These are phyloP conservation scores for Drosophila orosa DNA, from an alignment of 1,140 invertebrate species.

Conservation along the genomic window DNA sequence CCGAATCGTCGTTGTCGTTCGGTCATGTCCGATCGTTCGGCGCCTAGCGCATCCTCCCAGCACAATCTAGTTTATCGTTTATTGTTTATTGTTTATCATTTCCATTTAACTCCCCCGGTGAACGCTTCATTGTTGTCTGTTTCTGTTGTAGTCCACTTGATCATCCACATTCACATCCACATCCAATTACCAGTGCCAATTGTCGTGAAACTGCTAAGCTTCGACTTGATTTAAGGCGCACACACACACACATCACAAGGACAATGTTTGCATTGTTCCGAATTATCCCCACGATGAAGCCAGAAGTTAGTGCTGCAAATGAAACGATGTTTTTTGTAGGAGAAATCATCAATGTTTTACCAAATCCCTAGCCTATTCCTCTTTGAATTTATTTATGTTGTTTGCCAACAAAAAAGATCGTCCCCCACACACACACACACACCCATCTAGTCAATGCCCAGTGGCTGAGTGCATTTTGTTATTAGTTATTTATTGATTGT, in stretches of 20 bases:
- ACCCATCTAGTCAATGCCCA: slow-evolving; percentile 74
- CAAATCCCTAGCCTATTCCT: slow-evolving; percentile 19
- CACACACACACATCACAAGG: slow-evolving; percentile 7
- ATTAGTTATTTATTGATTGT: slow-evolving; percentile 78
- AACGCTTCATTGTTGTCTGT: slow-evolving; percentile 76
- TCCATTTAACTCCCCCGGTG: slow-evolving; percentile 47
- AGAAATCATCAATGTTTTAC: background rate
- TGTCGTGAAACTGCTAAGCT: slow-evolving; percentile 37
- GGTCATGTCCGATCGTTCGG: slow-evolving; percentile 38
- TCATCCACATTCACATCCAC: slow-evolving; percentile 45
- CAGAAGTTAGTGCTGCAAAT: background rate
- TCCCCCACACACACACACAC: slow-evolving; percentile 1
- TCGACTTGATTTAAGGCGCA: slow-evolving; percentile 9
- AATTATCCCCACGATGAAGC: slow-evolving; percentile 1
- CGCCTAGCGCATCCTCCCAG: slow-evolving; percentile 52
- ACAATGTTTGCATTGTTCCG: slow-evolving; percentile 9
- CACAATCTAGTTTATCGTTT: slow-evolving; percentile 43
- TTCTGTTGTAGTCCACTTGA: slow-evolving; percentile 45
- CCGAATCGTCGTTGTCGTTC: slow-evolving; percentile 10
- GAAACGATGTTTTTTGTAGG: background rate
- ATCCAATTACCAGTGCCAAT: slow-evolving; percentile 71
- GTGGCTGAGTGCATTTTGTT: slow-evolving; percentile 76
- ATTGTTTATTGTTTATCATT: slow-evolving; percentile 20
- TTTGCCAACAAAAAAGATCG: slow-evolving; percentile 49
- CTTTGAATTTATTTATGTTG: slow-evolving; percentile 49